A percentile compares a stretch with the other conserved stretches of the same genome.
These are phyloP conservation scores for Passerculus sandwichensis DNA, from an alignment of 2,797 vertebrate species.

Conservation along the genomic window DNA sequence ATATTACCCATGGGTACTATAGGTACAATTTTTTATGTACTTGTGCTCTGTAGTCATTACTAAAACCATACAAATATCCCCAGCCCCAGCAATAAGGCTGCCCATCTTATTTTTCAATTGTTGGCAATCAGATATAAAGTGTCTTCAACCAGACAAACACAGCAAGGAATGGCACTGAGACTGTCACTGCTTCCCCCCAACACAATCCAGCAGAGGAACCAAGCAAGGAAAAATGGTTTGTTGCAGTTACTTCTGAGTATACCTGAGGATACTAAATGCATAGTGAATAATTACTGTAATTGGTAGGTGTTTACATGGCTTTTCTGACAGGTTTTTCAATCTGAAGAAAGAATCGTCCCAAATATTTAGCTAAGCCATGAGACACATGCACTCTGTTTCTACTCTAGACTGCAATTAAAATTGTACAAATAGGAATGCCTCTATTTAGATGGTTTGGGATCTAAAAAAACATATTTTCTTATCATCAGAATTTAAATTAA, in stretches of 20 bases:
- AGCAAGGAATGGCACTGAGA: neutral
- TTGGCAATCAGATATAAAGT: neutral
- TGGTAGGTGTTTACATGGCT: neutral
- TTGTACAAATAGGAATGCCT: neutral
- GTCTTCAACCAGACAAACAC: neutral
- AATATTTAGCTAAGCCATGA: neutral
- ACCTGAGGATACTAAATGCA: neutral
- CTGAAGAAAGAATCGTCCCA: neutral
- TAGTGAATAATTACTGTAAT: neutral
- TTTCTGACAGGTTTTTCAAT: neutral
- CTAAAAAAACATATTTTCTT: neutral
- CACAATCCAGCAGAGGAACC: neutral
- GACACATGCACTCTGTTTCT: neutral
- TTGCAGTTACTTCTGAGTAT: neutral
- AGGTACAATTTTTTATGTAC: neutral
- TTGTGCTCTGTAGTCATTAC: neutral
- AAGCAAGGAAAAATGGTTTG: neutral
- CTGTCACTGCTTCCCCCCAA: neutral
- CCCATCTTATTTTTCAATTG: neutral
- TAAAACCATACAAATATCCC: neutral
- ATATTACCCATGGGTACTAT: accelerated
- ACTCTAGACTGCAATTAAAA: neutral
- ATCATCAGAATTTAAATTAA: neutral
- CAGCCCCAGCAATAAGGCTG: neutral
- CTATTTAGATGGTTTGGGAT: neutral